Evolutionary conservation across 2,888 invertebrate species (phyloP), one percentile per base, ranked within the genome.

Genomic region (Argynnis bischoffii): DNA sequence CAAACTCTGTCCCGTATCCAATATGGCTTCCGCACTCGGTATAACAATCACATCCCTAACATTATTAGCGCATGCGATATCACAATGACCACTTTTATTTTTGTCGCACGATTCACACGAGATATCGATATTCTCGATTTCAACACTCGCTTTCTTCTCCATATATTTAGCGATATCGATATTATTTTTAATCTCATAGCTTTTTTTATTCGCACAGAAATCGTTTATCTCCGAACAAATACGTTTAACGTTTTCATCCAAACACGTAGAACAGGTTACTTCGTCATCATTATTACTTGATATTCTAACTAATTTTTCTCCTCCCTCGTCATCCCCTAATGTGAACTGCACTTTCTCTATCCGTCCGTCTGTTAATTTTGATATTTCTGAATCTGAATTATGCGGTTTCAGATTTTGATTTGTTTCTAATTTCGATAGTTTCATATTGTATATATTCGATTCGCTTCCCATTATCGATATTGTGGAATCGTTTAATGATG

Each of bases 381-480:
- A 79, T 72, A 93, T 87, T 80, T 92, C 91, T 0, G 92, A 87
- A 60, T 93, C 92, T 0, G 92, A 92, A 46, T 81, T 86, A 73
- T 87, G 89, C 41, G 81, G 77, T 76, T 87, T 86, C 3, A 85
- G 69, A 15, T 73, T 72, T 35, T 68, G 75, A 3, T 74, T 72
- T 18, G 64, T 55, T 1, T 75, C 67, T 0, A 74, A 65, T 41
- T 85, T 77, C 64, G 78, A 70, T 0, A 88, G 75, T 71, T 90
- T 89, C 77, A 87, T 85, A 70, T 90, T 85, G 78, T 90, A 92
- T 1, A 91, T 89, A 70, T 91, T 90, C 0, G 93, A 89, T 77
- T 93, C 93, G 69, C 93, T 93, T 26, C 93, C 93, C 87, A 93
- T 92, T 76, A 90, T 85, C 0, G 92, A 92, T 13, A 91, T 84